phyloP scores from a whole-genome alignment of 2,797 vertebrate species.

The Perodicticus potto region DNA sequence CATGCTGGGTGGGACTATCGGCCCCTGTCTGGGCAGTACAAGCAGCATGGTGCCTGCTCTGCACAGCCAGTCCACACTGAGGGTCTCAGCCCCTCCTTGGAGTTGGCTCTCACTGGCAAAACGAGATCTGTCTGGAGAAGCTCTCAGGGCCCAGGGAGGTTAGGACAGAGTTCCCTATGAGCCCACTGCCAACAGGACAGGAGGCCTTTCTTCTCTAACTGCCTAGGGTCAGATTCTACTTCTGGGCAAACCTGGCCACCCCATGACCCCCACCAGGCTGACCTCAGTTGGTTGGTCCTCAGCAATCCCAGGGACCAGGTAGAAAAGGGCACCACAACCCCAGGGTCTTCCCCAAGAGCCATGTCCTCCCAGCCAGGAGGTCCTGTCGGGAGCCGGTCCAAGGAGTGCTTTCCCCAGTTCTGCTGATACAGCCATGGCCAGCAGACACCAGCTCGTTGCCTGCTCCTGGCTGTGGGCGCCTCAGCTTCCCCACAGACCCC shows the following conservation, averaged over 20 bases:
- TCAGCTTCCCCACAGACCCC: not conserved
- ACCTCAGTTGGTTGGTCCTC: not conserved
- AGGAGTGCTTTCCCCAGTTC: not conserved
- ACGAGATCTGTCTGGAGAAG: not conserved
- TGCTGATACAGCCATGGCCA: not conserved
- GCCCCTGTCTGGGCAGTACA: not conserved
- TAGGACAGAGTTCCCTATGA: not conserved
- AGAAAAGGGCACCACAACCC: not conserved
- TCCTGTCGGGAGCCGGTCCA: not conserved
- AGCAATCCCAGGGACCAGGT: not conserved
- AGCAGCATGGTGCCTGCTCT: no score
- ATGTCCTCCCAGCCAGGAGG: rapidly evolving
- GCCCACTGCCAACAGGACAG: rapidly evolving
- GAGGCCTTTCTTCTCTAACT: not conserved
- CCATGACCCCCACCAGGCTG: not conserved
- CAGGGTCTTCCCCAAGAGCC: not conserved
- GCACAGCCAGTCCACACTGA: not conserved
- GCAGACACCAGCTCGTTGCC: not conserved
- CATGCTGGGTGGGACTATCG: rapidly evolving
- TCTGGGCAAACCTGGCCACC: not conserved
- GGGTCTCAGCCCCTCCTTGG: no score
- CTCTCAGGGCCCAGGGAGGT: not conserved
- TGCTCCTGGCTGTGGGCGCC: not conserved
- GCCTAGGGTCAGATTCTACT: not conserved
- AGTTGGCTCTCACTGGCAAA: not conserved